Conservation (phyloP, 2,888 invertebrate genomes). For the Rotaria socialis region DNA sequence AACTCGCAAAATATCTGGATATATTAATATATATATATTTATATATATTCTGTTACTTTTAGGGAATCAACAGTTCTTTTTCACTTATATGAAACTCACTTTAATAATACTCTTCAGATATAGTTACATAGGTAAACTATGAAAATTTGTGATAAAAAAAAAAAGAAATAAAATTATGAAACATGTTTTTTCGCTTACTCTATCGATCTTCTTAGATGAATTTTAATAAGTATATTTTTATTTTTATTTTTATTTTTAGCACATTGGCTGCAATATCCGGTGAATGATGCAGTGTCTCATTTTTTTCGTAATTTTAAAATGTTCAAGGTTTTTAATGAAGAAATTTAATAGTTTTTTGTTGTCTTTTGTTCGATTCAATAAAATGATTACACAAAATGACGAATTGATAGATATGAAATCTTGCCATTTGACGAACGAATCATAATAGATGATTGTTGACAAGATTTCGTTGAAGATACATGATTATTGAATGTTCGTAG, state of each 20-base stretch:
- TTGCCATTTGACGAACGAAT: not conserved
- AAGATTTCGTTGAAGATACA: not conserved
- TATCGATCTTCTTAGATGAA: not conserved
- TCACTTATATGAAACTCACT: not conserved
- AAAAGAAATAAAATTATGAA: too few species aligned
- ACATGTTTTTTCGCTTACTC: too few species aligned
- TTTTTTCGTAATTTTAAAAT: not conserved
- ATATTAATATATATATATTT: too few species aligned
- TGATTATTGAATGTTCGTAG: not conserved
- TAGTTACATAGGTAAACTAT: not conserved
- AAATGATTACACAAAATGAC: not conserved
- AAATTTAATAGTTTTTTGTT: not conserved
- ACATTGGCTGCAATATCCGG: not conserved
- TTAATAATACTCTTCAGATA: not conserved
- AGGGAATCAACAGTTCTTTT: not conserved
- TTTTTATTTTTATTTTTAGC: not conserved
- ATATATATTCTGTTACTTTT: not conserved
- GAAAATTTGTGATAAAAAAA: too few species aligned
- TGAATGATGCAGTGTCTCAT: not conserved
- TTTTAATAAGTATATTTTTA: not conserved
- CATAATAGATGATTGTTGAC: not conserved
- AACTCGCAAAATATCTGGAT: too few species aligned
- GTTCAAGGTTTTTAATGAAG: not conserved
- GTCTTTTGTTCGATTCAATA: not conserved
- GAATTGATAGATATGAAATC: not conserved